These are phyloP conservation scores for Uropetala carovei DNA, from an alignment of 2,888 invertebrate genomes.

Conservation along the genomic window DNA sequence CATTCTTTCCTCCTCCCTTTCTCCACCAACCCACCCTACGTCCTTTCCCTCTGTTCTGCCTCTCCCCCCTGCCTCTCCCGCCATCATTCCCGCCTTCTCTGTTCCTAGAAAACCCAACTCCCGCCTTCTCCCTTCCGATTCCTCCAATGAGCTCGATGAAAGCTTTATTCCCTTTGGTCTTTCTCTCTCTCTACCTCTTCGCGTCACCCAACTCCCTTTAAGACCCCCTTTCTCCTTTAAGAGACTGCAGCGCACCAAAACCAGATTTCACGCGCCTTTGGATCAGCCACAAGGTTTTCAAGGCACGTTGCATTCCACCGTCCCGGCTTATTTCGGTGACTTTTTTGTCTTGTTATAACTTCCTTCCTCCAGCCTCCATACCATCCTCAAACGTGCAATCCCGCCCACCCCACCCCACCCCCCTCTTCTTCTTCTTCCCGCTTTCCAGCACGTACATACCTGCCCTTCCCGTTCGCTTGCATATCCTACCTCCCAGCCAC, in stretches of 20 bases:
- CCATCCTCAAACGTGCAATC: not conserved
- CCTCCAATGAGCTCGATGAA: not conserved
- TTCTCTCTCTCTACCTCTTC: not conserved
- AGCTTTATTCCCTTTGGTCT: not conserved
- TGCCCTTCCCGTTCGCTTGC: not conserved
- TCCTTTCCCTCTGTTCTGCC: not conserved
- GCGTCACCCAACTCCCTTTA: not conserved
- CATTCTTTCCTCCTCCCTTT: slow-evolving; percentile 14
- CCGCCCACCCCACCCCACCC: not conserved
- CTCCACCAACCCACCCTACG: not conserved
- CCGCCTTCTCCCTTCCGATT: not conserved
- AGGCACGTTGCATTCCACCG: not conserved
- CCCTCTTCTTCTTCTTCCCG: too few species aligned
- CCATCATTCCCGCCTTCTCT: not conserved
- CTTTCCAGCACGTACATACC: not conserved
- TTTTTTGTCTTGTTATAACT: not conserved
- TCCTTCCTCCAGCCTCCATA: not conserved
- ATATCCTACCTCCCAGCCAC: too few species aligned
- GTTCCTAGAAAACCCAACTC: not conserved
- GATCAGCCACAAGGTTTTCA: slow-evolving; percentile 20
- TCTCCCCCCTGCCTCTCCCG: not conserved
- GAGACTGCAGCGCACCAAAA: slow-evolving; percentile 15
- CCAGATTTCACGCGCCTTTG: slow-evolving; percentile 1
- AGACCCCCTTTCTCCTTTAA: not conserved
- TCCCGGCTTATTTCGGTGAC: too few species aligned